phyloP scores from a whole-genome alignment of 2,888 invertebrate genomes.

The Achlya flavicornis region DNA sequence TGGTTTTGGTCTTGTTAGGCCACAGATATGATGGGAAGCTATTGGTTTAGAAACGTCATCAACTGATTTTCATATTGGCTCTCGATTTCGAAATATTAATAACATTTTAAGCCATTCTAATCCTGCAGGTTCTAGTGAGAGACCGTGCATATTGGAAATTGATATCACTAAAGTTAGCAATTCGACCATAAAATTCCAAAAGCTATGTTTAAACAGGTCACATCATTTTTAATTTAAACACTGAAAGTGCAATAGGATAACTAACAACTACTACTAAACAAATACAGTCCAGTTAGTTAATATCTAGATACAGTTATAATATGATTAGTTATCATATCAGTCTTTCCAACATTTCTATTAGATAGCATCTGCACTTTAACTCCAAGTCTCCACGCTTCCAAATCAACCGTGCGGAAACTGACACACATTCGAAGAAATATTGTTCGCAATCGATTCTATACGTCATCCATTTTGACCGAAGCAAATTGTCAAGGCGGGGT shows the following conservation, averaged over 20 bases:
- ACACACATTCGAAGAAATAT: constrained; percentile 41
- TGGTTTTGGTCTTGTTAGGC: constrained; percentile 52
- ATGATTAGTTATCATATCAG: neutral
- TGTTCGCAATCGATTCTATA: constrained; percentile 50
- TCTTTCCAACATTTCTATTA: neutral
- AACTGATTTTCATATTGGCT: neutral
- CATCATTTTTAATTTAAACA: no score
- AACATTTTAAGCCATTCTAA: neutral
- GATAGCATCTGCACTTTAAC: constrained; percentile 1
- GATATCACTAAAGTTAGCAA: no score
- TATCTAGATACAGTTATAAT: neutral
- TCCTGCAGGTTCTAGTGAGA: no score
- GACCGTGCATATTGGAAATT: no score
- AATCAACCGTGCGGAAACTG: constrained; percentile 49
- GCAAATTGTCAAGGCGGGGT: constrained; percentile 67
- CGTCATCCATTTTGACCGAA: constrained; percentile 57
- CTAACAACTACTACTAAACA: no score
- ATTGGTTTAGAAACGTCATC: neutral
- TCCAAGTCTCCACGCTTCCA: constrained; percentile 19
- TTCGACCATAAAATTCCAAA: no score
- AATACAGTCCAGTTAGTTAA: no score
- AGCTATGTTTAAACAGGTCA: no score
- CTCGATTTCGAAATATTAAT: neutral
- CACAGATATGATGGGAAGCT: constrained; percentile 23
- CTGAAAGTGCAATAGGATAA: no score